Conservation (phyloP, 1,140 invertebrate species). For the Hycleus phaleratus region DNA sequence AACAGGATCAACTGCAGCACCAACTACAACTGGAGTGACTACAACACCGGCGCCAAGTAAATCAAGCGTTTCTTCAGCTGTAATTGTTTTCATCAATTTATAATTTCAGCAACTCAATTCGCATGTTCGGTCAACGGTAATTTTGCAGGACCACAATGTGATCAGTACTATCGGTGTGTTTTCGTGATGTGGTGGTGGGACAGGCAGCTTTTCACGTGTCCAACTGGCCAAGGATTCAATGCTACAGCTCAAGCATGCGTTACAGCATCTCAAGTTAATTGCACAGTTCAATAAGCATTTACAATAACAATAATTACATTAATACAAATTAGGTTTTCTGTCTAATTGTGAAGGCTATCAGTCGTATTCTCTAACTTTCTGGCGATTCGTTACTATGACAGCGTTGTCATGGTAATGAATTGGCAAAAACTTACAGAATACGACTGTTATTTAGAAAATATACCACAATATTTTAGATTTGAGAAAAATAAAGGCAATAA, state of each 20-base stretch:
- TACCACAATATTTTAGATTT: too few relatives aligned
- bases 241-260: background rate
- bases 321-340: too few relatives aligned
- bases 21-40: background rate
- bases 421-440: too few relatives aligned
- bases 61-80: background rate
- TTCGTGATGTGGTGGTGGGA: slow-evolving; percentile 5
- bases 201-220: background rate
- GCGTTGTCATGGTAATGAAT: too few relatives aligned
- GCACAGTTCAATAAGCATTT: background rate
- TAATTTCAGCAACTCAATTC: background rate
- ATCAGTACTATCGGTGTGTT: slow-evolving; percentile 4
- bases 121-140: background rate
- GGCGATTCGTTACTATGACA: too few relatives aligned
- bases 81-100: too few relatives aligned
- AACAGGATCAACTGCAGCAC: background rate
- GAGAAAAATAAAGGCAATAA: too few relatives aligned
- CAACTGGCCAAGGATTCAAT: background rate
- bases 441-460: too few relatives aligned
- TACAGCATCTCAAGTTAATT: background rate
- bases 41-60: background rate
- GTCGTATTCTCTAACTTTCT: too few relatives aligned
- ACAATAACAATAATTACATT: too few relatives aligned
- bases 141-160: background rate
- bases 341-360: too few relatives aligned